Conservation (phyloP, 2,113 vertebrate species). For the Festucalex cinctus region DNA sequence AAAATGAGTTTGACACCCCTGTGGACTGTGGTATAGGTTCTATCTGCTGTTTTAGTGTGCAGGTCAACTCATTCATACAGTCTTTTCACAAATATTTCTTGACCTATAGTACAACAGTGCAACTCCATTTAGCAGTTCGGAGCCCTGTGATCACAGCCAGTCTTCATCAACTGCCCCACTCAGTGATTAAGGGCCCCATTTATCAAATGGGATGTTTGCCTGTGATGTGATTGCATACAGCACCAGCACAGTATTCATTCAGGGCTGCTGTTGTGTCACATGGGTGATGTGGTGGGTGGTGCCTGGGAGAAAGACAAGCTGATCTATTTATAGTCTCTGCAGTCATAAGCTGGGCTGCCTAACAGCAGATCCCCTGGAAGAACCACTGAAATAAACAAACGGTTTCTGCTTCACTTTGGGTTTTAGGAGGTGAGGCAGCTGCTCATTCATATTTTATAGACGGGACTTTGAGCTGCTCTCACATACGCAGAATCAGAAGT, state of each 20-base stretch:
- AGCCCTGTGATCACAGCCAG: background rate
- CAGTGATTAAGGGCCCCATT: background rate
- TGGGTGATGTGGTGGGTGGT: constrained; percentile 51
- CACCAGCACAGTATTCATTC: constrained; percentile 27
- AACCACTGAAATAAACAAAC: constrained; percentile 7
- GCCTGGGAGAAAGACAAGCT: constrained; percentile 43
- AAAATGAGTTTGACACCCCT: too few species aligned
- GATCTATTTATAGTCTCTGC: constrained; percentile 70
- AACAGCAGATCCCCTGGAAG: constrained; percentile 44
- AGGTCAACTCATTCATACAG: background rate
- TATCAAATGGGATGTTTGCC: constrained; percentile 2
- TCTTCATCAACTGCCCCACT: background rate
- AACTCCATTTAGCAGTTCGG: background rate
- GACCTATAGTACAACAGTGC: background rate
- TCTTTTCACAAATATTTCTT: background rate
- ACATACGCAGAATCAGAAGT: background rate
- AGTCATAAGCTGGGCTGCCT: constrained; percentile 48
- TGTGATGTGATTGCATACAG: constrained; percentile 3
- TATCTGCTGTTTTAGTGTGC: background rate
- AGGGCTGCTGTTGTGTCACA: constrained; percentile 50
- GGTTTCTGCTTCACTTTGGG: background rate
- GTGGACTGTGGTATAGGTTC: too few species aligned
- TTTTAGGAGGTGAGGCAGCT: background rate
- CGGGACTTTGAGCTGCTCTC: background rate
- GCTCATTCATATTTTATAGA: background rate